Evolutionary conservation across 2,113 vertebrate genomes (phyloP).

Genomic region (Ornithorhynchus anatinus): DNA sequence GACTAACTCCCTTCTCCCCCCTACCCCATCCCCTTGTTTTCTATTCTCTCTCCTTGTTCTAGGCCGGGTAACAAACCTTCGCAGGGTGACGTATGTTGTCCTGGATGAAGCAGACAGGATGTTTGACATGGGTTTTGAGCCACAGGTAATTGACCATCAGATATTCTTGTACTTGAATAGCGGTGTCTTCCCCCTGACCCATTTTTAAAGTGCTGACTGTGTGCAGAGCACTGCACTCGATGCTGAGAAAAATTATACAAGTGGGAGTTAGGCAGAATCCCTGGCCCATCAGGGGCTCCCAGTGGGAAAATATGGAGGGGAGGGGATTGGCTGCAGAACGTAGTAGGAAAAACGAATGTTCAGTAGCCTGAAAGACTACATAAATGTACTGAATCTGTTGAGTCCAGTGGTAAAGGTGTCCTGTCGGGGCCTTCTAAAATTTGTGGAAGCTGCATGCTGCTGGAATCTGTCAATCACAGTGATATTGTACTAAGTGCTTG

Average conservation of each 20-base stretch:
- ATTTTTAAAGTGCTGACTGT: not conserved
- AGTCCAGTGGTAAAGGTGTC: too few species aligned
- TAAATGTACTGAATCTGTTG: too few species aligned
- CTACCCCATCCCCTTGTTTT: constrained; percentile 66
- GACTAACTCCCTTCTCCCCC: constrained; percentile 65
- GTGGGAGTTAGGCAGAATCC: not conserved
- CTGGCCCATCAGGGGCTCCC: not conserved
- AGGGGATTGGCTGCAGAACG: not conserved
- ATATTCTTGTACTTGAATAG: too few species aligned
- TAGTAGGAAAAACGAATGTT: too few species aligned
- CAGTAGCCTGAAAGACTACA: too few species aligned
- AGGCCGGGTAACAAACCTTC: constrained; percentile 98
- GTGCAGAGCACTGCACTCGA: too few species aligned
- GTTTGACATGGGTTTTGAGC: constrained; percentile 99
- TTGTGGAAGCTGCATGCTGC: too few species aligned
- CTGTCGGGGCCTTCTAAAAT: too few species aligned
- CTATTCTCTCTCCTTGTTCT: constrained; percentile 64
- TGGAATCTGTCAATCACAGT: too few species aligned
- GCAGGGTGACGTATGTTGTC: constrained; percentile 92
- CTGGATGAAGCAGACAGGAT: constrained; percentile 98
- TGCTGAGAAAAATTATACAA: not conserved
- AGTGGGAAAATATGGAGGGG: not conserved
- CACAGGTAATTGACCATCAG: constrained; percentile 88
- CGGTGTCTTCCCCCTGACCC: too few species aligned
- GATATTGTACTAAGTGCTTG: too few species aligned